Conservation (phyloP, 2,888 invertebrate genomes). For the Dermolepida albohirtum region DNA sequence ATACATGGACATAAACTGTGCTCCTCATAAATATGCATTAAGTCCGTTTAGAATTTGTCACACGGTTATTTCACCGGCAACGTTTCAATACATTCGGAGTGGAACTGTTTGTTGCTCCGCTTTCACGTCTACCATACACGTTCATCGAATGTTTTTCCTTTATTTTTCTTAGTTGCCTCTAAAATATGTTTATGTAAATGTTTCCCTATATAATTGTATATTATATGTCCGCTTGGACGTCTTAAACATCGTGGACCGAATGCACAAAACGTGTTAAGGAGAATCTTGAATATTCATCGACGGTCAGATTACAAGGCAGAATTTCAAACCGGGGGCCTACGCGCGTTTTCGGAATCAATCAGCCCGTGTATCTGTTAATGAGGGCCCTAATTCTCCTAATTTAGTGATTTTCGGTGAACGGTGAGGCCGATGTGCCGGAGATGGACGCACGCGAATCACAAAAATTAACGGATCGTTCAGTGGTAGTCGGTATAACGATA, state of each 20-base stretch:
- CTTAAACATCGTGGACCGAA: constrained; percentile 47
- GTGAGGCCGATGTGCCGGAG: constrained; percentile 34
- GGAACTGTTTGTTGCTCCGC: constrained; percentile 12
- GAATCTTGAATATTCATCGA: constrained; percentile 55
- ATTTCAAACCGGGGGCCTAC: constrained; percentile 48
- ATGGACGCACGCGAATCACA: constrained; percentile 32
- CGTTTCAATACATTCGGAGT: constrained; percentile 31
- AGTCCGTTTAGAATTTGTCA: constrained; percentile 32
- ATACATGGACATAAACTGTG: constrained; percentile 25
- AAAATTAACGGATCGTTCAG: constrained; percentile 15
- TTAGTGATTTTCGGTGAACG: constrained; percentile 54
- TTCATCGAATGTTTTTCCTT: constrained; percentile 32
- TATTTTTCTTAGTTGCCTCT: constrained; percentile 35
- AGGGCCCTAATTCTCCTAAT: constrained; percentile 64
- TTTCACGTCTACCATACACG: constrained; percentile 4
- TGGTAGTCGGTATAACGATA: constrained; percentile 12
- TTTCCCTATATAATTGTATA: constrained; percentile 41
- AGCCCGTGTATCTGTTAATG: constrained; percentile 63
- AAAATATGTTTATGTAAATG: constrained; percentile 41
- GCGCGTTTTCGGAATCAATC: constrained; percentile 53
- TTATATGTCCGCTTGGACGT: constrained; percentile 39
- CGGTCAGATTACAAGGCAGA: constrained; percentile 48
- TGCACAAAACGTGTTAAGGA: constrained; percentile 54
- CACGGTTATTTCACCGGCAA: constrained; percentile 38
- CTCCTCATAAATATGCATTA: constrained; percentile 36